Evolutionary conservation across 2,797 vertebrate species (phyloP), one percentile per base, ranked within the genome.

Genomic region (Acanthiza pusilla): DNA sequence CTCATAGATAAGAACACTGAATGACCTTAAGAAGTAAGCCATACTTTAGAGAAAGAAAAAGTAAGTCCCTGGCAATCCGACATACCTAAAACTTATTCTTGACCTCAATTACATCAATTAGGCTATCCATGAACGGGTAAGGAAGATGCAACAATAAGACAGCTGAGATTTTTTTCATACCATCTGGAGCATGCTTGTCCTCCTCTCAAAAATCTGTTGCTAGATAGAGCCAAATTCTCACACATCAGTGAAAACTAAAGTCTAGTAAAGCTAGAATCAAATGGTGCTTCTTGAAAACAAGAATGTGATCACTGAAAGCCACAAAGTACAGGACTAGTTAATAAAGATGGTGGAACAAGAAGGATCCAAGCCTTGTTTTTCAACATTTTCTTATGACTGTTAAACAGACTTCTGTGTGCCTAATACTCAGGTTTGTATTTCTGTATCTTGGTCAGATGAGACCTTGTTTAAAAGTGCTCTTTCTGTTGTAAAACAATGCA

Each of bases 141-240:
- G 55, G 60, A 93, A 93, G 70, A 90, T 17, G 29, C 58, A 86
- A 91, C 73, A 81, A 68, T 75, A 58, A 91, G 82, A 71, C 82
- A 89, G 62, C 47, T 88, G 88, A 94, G 54, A 58, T 72, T 88
- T 92, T 95, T 94, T 90, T 66, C 36, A 16, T 94, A 34, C 94
- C 90, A 84, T 96, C 90, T 96, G 93, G 83, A 93, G 12, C 66
- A 68, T 21, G 42, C 85, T 91, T 81, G 50, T 95, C 76, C 51
- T 94, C 83, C 76, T 84, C 85, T 91, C 85, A 90, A 90, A 95
- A 96, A 91, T 94, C 91, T 96, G 94, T 93, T 96, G 76, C 70
- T 93, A 76, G 85, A 84, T 91, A 81, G 80, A 94, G 88, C 95
- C 90, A 95, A 85, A 90, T 93, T 94, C 89, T 95, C 83, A 86